These are phyloP conservation scores for Poecile atricapillus DNA, from an alignment of 2,113 vertebrate species.

Conservation along the genomic window DNA sequence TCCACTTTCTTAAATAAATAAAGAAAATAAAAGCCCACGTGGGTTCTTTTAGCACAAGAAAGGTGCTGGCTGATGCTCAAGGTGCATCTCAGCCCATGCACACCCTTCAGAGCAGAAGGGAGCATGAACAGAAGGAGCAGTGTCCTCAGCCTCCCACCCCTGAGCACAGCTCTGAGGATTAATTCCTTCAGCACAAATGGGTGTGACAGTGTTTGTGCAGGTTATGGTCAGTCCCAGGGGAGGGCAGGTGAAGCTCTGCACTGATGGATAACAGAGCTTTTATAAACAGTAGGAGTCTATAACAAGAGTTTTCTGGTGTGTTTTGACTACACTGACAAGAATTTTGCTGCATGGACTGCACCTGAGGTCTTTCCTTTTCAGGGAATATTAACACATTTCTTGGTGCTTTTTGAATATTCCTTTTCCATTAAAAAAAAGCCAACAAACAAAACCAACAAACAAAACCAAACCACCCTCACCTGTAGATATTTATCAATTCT, in stretches of 20 bases:
- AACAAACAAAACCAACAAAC: not conserved
- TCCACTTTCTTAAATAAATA: not conserved
- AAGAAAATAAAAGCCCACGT: not conserved
- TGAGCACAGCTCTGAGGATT: not conserved
- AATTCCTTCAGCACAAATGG: not conserved
- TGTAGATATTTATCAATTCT: not conserved
- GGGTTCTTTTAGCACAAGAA: not conserved
- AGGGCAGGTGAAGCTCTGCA: not conserved
- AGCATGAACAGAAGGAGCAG: rapidly evolving
- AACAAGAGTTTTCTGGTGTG: rapidly evolving
- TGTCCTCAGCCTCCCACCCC: rapidly evolving
- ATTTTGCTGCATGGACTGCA: not conserved
- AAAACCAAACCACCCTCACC: too few species aligned
- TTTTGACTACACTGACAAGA: not conserved
- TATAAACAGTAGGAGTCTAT: not conserved
- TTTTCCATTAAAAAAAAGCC: not conserved
- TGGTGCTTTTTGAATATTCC: not conserved
- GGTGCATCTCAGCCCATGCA: rapidly evolving
- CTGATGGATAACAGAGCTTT: not conserved
- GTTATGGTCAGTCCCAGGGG: not conserved
- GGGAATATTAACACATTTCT: not conserved
- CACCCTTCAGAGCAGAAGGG: not conserved
- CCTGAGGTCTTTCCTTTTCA: not conserved
- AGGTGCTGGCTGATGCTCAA: not conserved
- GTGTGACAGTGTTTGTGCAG: not conserved